phyloP scores from a whole-genome alignment of 2,113 vertebrate genomes.

The Phaethornis superciliosus region DNA sequence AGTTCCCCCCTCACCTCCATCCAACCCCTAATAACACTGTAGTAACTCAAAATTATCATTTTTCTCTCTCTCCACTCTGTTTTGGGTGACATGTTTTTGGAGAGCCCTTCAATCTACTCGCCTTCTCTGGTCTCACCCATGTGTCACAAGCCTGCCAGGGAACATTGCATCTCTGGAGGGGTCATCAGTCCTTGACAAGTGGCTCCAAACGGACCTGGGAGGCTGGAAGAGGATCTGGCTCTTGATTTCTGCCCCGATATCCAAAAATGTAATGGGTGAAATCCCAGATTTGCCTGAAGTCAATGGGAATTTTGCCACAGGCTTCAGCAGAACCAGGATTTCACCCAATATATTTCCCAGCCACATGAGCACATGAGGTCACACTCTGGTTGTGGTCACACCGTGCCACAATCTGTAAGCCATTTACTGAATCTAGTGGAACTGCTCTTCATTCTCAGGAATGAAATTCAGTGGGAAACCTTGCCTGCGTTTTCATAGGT shows the following conservation, averaged over 20 bases:
- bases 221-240: not conserved
- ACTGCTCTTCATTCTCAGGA: not conserved
- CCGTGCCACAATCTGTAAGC: not conserved
- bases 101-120: not conserved
- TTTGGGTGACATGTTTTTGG: not conserved
- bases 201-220: not conserved
- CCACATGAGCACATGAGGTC: not conserved
- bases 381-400: accelerated
- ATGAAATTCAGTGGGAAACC: not conserved
- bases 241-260: not conserved
- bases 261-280: not conserved
- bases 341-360: not conserved
- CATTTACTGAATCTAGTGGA: not conserved
- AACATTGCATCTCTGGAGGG: not conserved
- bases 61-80: not conserved
- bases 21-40: not conserved
- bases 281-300: not conserved
- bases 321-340: not conserved
- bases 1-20: not conserved
- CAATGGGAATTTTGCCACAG: not conserved
- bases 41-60: not conserved
- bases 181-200: not conserved
- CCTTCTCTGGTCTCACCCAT: accelerated
- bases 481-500: not conserved
- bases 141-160: not conserved